Evolutionary conservation across 2,888 invertebrate genomes (phyloP).

Genomic region (Amphipyra berbera): DNA sequence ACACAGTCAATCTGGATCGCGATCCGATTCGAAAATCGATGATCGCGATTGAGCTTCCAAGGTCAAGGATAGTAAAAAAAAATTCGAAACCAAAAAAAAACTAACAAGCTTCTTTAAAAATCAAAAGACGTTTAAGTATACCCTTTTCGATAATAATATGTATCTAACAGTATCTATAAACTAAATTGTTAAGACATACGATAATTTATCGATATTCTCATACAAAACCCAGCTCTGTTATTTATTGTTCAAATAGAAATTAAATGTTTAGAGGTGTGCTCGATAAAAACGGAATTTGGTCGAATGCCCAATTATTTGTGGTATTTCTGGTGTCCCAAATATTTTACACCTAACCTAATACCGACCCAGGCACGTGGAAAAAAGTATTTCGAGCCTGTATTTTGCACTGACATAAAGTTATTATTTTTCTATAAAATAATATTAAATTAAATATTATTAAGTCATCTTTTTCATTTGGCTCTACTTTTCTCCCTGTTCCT

Average conservation of each 20-base stretch:
- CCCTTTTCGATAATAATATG: neutral
- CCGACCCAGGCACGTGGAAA: neutral
- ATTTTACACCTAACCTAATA: constrained; percentile 12
- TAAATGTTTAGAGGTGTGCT: neutral
- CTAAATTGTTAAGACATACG: no score
- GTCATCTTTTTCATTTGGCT: no score
- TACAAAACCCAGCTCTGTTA: neutral
- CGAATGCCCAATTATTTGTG: constrained; percentile 11
- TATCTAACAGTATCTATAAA: neutral
- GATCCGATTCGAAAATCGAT: no score
- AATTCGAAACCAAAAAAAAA: no score
- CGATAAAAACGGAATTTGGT: constrained; percentile 21
- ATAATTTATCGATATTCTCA: neutral
- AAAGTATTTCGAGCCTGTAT: neutral
- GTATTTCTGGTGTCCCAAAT: constrained; percentile 22
- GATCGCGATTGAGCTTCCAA: no score
- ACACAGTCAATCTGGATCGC: no score
- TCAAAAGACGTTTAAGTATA: constrained; percentile 1
- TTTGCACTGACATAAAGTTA: neutral
- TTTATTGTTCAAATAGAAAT: neutral
- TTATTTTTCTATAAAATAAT: neutral
- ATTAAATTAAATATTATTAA: no score
- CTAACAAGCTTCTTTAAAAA: constrained; percentile 8
- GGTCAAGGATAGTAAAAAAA: no score
- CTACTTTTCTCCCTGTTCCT: neutral